Conservation (phyloP, 2,797 vertebrate genomes). For the Bovichtus diacanthus region DNA sequence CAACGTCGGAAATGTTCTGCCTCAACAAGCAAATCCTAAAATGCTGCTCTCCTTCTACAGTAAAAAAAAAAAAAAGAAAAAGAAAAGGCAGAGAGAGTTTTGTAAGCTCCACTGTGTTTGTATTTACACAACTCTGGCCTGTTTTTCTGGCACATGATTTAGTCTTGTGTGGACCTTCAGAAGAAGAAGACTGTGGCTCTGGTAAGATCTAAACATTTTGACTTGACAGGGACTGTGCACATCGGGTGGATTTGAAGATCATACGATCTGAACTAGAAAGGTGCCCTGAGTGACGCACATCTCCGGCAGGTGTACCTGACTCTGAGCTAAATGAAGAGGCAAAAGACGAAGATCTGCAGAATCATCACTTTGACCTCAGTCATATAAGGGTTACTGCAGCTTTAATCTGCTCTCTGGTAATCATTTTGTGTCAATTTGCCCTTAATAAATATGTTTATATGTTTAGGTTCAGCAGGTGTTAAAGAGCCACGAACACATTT, state of each 20-base stretch:
- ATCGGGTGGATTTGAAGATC: too few relatives aligned
- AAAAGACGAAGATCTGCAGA: too few relatives aligned
- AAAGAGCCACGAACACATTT: neutral
- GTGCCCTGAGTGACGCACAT: too few relatives aligned
- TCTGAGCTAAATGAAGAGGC: too few relatives aligned
- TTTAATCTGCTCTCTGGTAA: too few relatives aligned
- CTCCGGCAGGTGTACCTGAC: too few relatives aligned
- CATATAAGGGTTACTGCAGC: too few relatives aligned
- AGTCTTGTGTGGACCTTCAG: neutral
- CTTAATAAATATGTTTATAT: too few relatives aligned
- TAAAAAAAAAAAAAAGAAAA: neutral
- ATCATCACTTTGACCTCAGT: too few relatives aligned
- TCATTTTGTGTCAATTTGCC: too few relatives aligned
- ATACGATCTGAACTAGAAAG: too few relatives aligned
- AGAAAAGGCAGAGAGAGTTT: neutral
- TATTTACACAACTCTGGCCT: constrained; percentile 1
- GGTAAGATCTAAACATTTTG: constrained; percentile 9
- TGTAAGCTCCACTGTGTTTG: constrained; percentile 17
- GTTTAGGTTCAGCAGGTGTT: neutral
- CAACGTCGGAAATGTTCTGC: constrained; percentile 47
- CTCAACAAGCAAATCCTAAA: constrained; percentile 54
- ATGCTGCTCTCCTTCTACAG: constrained; percentile 26
- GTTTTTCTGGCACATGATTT: neutral
- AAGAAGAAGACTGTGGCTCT: neutral
- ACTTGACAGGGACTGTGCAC: too few relatives aligned